Percentiles rank a stretch among this genome's conserved stretches.
Conservation (phyloP, 2,113 vertebrate genomes). For the Pachycephala philippinensis region DNA sequence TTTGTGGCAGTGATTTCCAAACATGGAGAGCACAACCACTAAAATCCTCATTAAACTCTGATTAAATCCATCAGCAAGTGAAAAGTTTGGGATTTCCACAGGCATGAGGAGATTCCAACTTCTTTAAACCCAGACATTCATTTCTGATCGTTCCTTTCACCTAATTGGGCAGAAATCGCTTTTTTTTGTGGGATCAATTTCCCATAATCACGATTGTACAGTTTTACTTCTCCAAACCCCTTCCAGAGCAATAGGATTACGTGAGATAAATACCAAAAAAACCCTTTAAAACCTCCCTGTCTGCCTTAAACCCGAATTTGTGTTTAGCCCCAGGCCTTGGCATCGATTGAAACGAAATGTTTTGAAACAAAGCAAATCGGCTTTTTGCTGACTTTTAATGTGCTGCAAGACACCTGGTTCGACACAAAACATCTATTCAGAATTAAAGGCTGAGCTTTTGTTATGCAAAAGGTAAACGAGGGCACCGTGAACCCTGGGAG, state of each 20-base stretch:
- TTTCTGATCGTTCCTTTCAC: not conserved
- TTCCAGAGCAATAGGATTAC: constrained; percentile 51
- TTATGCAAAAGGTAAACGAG: constrained; percentile 65
- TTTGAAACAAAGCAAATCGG: constrained; percentile 72
- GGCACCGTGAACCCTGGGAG: constrained; percentile 41
- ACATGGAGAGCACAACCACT: not conserved
- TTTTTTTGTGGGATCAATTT: not conserved
- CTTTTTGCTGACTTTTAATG: constrained; percentile 70
- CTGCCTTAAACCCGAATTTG: constrained; percentile 50
- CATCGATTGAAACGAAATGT: constrained; percentile 68
- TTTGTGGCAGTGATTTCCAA: not conserved
- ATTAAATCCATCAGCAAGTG: not conserved
- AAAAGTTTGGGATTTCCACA: not conserved
- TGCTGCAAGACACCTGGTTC: constrained; percentile 68
- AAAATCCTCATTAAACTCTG: not conserved
- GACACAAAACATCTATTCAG: constrained; percentile 66
- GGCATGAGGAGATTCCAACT: not conserved
- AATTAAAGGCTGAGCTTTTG: constrained; percentile 59
- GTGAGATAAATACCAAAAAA: not conserved
- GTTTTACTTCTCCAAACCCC: constrained; percentile 20
- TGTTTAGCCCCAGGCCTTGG: constrained; percentile 69
- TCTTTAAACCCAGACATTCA: not conserved
- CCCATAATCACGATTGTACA: not conserved
- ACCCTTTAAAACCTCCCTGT: not conserved
- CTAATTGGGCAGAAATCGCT: not conserved